Evolutionary conservation across 2,797 vertebrate genomes (phyloP), one percentile per base, ranked within the genome.

Genomic region (Rhabdomys pumilio): DNA sequence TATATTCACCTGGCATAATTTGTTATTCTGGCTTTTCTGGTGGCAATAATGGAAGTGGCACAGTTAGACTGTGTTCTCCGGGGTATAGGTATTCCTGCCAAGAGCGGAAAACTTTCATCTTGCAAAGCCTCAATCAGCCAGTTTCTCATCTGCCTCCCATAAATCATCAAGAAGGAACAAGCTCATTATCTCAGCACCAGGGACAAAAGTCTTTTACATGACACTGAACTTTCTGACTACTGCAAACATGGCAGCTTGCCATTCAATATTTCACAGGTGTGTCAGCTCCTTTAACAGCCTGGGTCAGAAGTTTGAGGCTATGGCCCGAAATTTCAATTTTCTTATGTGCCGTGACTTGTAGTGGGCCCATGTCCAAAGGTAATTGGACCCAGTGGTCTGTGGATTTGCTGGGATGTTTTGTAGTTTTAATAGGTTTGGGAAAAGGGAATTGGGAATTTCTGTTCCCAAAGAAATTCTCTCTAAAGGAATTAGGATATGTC

Each of bases 151-250:
- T 97, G 96, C 94, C 95, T 97, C 97, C 73, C 92, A 97, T 98
- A 96, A 97, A 97, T 98, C 95, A 98, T 96, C 90, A 92, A 76
- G 93, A 96, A 98, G 92, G 96, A 97, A 95, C 94, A 97, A 97
- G 97, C 96, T 97, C 96, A 98, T 98, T 97, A 97, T 97, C 97
- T 97, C 69, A 96, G 92, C 96, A 89, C 96, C 86, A 84, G 97
- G 96, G 94, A 98, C 96, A 95, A 92, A 97, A 98, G 97, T 97
- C 97, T 97, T 97, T 97, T 97, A 94, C 93, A 96, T 96, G 97
- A 97, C 97, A 96, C 96, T 97, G 97, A 97, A 97, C 96, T 98
- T 69, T 97, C 84, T 96, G 97, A 97, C 97, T 93, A 90, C 79
- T 76, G 96, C 73, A 89, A 91, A 93, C 83, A 47, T 90, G 96